Evolutionary conservation across 2,113 vertebrate species (phyloP).

Genomic region (Eudyptes chrysolophus): DNA sequence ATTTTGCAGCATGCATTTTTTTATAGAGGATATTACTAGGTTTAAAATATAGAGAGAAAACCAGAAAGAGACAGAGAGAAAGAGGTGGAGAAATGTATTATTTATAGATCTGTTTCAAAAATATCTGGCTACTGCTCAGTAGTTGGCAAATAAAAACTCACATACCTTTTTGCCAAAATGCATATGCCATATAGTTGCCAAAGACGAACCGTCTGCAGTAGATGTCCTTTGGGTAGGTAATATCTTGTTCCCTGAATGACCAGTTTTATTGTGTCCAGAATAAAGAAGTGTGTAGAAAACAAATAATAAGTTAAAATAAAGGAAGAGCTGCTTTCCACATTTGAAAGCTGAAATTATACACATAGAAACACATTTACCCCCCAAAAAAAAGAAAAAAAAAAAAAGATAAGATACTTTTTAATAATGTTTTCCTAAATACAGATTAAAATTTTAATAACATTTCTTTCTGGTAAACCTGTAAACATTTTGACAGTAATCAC

Average conservation of each 20-base stretch:
- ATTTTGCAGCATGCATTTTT: not conserved
- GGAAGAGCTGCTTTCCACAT: not conserved
- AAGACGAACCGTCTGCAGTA: conserved; percentile 32
- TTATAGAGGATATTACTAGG: not conserved
- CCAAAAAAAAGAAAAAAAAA: not conserved
- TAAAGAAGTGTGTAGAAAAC: not conserved
- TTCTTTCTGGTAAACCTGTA: not conserved
- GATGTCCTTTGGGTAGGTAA: not conserved
- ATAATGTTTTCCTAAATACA: not conserved
- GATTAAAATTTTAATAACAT: not conserved
- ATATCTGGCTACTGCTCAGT: not conserved
- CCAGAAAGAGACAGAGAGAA: not conserved
- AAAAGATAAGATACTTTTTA: not conserved
- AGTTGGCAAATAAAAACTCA: conserved; percentile 8
- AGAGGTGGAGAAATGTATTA: not conserved
- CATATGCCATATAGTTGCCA: not conserved
- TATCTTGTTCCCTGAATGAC: not conserved
- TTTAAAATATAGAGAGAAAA: not conserved
- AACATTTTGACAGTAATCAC: not conserved
- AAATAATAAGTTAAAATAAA: not conserved
- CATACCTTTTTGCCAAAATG: conserved; percentile 32
- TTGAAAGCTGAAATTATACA: not conserved
- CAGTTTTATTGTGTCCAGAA: not conserved
- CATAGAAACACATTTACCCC: not conserved
- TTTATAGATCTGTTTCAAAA: conserved; percentile 5